Conservation (phyloP, 2,113 vertebrate genomes). For the Apus apus region DNA sequence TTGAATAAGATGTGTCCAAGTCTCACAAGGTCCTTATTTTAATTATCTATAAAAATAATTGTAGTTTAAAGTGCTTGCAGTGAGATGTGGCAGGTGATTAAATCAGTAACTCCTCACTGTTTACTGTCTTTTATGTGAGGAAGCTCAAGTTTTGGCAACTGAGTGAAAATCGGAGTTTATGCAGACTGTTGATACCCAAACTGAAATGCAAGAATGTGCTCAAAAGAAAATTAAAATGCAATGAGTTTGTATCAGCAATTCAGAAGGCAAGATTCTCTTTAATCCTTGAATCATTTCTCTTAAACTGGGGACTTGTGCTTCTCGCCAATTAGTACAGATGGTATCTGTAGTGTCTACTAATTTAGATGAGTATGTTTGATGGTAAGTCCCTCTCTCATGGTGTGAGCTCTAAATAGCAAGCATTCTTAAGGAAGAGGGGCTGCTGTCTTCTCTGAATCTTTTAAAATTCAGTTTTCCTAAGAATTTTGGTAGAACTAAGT, state of each 20-base stretch:
- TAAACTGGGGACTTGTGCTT: not conserved
- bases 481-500: not conserved
- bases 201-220: not conserved
- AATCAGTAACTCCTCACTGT: not conserved
- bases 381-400: rapidly evolving
- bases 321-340: not conserved
- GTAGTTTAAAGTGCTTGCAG: not conserved
- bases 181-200: not conserved
- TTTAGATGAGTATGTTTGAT: not conserved
- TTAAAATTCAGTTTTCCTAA: not conserved
- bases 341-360: not conserved
- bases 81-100: not conserved
- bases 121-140: not conserved
- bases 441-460: not conserved
- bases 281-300: not conserved
- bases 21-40: not conserved
- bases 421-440: not conserved
- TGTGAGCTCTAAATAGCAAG: not conserved
- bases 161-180: not conserved
- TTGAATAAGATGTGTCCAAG: not conserved
- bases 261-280: not conserved
- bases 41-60: not conserved
- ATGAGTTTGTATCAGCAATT: not conserved
- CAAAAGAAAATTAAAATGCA: not conserved
- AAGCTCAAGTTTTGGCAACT: not conserved